Evolutionary conservation across 2,888 invertebrate genomes (phyloP), one percentile per base, ranked within the genome.

Genomic region (Polydesmus complanatus): DNA sequence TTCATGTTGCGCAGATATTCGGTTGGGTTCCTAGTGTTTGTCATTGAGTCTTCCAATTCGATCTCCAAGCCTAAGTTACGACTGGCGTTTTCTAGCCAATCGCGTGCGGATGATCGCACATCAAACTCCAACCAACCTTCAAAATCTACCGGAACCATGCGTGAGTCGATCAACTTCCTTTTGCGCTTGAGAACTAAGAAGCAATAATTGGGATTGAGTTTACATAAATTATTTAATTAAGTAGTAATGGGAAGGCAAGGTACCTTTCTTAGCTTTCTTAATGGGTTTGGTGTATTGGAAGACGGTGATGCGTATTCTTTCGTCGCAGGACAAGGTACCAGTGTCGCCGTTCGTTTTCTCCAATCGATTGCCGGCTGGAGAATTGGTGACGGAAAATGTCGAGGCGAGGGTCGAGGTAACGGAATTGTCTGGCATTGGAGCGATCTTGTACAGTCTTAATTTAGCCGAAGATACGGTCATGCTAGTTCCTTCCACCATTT

Each of bases 121-220:
- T 67, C 65, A 37, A 67, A 65, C 37, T 66, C 67, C 18, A 67
- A 55, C 66, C 65, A 65, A 2, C 67, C 67, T 47, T 60, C 56
- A 27, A 62, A 61, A 26, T 65, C 64, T 8, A 60, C 57, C 2
- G 65, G 27, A 23, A 67, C 55, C 11, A 62, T 64, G 22, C 62
- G 57, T 5, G 66, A 64, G 56, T 67, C 66, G 3, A 67, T 48
- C 2, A 65, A 21, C 3, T 59, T 61, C 37, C 23, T 5, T 19
- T 57, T 58, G 2, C 63, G 57, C 52, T 64, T 66, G 51, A 63
- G 64, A 47, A 60, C 67, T 66, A 37, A 48, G 19, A 56, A 56
- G 8, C 54, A 54, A 37, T 8, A 37, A 37, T 8, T 14, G 14
- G 14, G 51, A n/a, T 21, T 1, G 27, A 60, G 22, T 19, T 54